Percentiles rank a stretch among this genome's conserved stretches.
These are phyloP conservation scores for Esperia sulphurella DNA, from an alignment of 2,888 invertebrate species.

Conservation along the genomic window DNA sequence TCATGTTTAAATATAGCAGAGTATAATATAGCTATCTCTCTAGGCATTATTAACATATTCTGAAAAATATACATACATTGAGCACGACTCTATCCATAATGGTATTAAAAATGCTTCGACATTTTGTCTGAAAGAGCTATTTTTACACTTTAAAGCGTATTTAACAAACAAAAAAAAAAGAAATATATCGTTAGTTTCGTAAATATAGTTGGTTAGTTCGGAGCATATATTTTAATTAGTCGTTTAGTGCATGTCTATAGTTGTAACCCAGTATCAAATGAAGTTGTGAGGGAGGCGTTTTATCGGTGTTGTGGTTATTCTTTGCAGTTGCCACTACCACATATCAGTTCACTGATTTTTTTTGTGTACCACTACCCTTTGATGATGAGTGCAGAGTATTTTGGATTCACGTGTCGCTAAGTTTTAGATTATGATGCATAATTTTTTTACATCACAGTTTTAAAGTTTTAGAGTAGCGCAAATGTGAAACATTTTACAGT, in stretches of 20 bases:
- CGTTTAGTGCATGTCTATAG: slow-evolving; percentile 73
- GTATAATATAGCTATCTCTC: slow-evolving; percentile 36
- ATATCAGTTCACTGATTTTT: slow-evolving; percentile 40
- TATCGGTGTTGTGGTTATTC: slow-evolving; percentile 40
- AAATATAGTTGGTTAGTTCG: slow-evolving; percentile 64
- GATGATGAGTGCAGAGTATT: background rate
- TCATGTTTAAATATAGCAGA: slow-evolving; percentile 21
- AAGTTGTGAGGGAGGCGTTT: slow-evolving; percentile 40
- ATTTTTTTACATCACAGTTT: slow-evolving; percentile 18
- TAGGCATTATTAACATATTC: slow-evolving; percentile 54
- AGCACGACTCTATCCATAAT: slow-evolving; percentile 17
- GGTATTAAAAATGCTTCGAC: slow-evolving; percentile 52
- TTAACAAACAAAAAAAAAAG: slow-evolving; percentile 46
- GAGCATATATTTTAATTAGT: slow-evolving; percentile 74
- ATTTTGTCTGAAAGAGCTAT: slow-evolving; percentile 65
- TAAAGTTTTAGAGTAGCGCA: slow-evolving; percentile 12
- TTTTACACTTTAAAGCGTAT: slow-evolving; percentile 71
- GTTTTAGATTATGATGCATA: slow-evolving; percentile 21
- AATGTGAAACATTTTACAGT: slow-evolving; percentile 6
- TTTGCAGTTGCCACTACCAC: slow-evolving; percentile 46
- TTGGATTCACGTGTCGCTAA: slow-evolving; percentile 8
- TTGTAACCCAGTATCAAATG: slow-evolving; percentile 53
- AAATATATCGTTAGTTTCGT: slow-evolving; percentile 72
- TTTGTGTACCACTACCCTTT: background rate
- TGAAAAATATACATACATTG: slow-evolving; percentile 7